Percentiles rank a stretch among this genome's conserved stretches.
phyloP scores from a whole-genome alignment of 2,797 vertebrate genomes.

The Chrysocyon brachyurus region DNA sequence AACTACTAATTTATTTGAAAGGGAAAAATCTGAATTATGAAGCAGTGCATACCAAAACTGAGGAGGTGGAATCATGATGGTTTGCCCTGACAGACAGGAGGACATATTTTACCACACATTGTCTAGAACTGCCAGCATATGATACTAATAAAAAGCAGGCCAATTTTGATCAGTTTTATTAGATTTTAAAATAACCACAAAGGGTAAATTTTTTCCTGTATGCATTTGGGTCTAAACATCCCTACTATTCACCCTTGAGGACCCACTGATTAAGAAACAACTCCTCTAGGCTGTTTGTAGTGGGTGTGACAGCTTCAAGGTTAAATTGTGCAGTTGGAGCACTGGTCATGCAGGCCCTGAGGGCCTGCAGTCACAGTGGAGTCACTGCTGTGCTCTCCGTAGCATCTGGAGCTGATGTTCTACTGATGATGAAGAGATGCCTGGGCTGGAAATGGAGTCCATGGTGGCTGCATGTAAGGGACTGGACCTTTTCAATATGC shows the following conservation, averaged over 20 bases:
- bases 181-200: background rate
- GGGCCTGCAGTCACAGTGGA: background rate
- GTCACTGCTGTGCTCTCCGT: background rate
- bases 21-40: background rate
- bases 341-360: background rate
- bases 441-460: background rate
- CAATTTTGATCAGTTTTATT: background rate
- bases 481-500: background rate
- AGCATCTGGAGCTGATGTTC: background rate
- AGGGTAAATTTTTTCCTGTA: background rate
- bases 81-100: background rate
- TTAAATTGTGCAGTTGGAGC: background rate
- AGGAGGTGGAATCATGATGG: background rate
- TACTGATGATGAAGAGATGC: background rate
- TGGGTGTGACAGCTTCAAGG: background rate
- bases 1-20: background rate
- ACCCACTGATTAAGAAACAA: background rate
- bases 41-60: background rate
- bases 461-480: background rate
- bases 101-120: background rate
- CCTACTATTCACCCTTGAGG: background rate
- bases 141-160: background rate
- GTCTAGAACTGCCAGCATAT: background rate
- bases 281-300: background rate
- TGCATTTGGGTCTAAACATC: background rate